phyloP scores from a whole-genome alignment of 1,140 invertebrate genomes.

The Caenorhabditis briggsae region DNA sequence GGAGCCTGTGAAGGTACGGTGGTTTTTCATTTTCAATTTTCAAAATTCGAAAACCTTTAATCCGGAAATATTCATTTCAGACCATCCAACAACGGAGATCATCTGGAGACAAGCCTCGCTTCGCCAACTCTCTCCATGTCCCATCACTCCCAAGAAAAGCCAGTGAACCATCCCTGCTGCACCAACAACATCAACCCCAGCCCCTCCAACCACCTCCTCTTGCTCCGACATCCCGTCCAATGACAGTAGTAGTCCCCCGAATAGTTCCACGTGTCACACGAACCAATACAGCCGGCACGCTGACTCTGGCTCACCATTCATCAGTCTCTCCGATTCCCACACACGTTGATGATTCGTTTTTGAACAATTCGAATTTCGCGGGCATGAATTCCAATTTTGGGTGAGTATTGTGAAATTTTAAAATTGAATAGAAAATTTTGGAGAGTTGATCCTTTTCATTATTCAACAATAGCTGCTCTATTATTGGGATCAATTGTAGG shows the following conservation, averaged over 20 bases:
- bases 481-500: no score
- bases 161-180: not conserved
- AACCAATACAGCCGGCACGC: not conserved
- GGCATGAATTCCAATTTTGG: not conserved
- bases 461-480: no score
- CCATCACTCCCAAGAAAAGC: not conserved
- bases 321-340: not conserved
- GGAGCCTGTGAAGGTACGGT: not conserved
- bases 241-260: not conserved
- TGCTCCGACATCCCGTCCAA: not conserved
- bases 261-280: not conserved
- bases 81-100: not conserved
- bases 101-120: not conserved
- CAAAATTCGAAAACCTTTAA: no score
- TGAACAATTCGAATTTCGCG: not conserved
- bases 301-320: not conserved
- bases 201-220: not conserved
- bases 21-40: not conserved
- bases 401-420: not conserved
- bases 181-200: not conserved
- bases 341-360: not conserved
- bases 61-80: not conserved
- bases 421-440: no score
- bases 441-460: no score
- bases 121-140: not conserved